phyloP scores from a whole-genome alignment of 2,888 invertebrate species.

The Cephus nigrinus region DNA sequence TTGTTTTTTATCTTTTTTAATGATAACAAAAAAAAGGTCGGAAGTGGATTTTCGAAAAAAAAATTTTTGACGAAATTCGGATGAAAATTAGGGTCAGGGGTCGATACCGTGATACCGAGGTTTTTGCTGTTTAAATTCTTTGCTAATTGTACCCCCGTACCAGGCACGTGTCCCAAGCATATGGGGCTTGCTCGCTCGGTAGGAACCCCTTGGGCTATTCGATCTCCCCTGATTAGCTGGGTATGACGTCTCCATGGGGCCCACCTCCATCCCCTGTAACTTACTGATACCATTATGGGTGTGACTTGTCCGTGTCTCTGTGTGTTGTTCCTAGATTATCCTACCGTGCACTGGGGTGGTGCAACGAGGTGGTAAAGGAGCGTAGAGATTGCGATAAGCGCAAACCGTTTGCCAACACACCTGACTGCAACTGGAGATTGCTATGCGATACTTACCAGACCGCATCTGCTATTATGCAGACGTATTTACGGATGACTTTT shows the following conservation, averaged over 20 bases:
- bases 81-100: neutral
- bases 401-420: constrained; percentile 41
- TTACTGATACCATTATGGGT: neutral
- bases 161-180: constrained; percentile 24
- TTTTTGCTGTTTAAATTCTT: neutral
- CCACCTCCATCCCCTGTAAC: neutral
- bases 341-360: neutral
- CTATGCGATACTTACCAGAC: constrained; percentile 45
- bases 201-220: constrained; percentile 13
- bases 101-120: neutral
- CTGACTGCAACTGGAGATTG: constrained; percentile 58
- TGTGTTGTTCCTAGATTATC: neutral
- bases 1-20: neutral
- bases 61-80: neutral
- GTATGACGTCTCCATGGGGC: no score
- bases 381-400: neutral
- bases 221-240: constrained; percentile 6
- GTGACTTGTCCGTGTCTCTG: neutral
- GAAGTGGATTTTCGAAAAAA: neutral
- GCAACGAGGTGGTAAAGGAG: neutral
- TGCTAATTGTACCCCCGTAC: constrained; percentile 29
- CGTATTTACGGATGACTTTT: neutral
- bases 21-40: neutral
- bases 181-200: neutral
- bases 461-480: neutral